phyloP scores from a whole-genome alignment of 2,113 vertebrate species.

The Callionymus lyra region DNA sequence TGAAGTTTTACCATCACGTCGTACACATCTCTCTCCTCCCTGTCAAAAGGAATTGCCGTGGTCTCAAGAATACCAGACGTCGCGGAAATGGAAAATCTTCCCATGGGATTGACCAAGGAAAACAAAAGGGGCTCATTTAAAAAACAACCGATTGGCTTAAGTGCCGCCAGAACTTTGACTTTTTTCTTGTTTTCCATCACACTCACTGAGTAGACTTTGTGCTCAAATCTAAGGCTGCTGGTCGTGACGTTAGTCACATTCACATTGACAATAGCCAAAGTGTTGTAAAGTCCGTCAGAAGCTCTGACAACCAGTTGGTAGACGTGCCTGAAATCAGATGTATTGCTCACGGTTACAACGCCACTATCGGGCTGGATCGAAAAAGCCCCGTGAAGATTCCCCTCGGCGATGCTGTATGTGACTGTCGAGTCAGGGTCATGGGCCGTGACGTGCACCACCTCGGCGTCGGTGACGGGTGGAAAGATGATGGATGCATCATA shows the following conservation, averaged over 20 bases:
- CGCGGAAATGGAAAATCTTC: slow-evolving; percentile 70
- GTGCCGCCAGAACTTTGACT: slow-evolving; percentile 64
- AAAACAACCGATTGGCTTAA: slow-evolving; percentile 72
- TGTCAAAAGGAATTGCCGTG: slow-evolving; percentile 77
- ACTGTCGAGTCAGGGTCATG: slow-evolving; percentile 80
- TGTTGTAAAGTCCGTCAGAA: slow-evolving; percentile 78
- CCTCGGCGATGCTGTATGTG: slow-evolving; percentile 75
- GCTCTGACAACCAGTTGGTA: slow-evolving; percentile 73
- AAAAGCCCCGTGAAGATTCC: slow-evolving; percentile 72
- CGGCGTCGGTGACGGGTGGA: slow-evolving; percentile 73
- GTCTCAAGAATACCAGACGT: slow-evolving; percentile 85
- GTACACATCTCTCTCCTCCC: slow-evolving; percentile 73
- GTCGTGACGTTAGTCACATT: slow-evolving; percentile 62
- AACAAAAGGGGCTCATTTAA: slow-evolving; percentile 83
- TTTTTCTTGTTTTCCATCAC: slow-evolving; percentile 74
- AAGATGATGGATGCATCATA: slow-evolving; percentile 68
- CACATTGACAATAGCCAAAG: slow-evolving; percentile 69
- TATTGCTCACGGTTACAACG: slow-evolving; percentile 69
- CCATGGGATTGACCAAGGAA: slow-evolving; percentile 73
- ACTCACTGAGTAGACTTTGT: slow-evolving; percentile 55
- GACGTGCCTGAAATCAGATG: slow-evolving; percentile 53
- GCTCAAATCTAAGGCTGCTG: slow-evolving; percentile 72
- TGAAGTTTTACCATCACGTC: slow-evolving; percentile 78
- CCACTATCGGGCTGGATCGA: slow-evolving; percentile 72
- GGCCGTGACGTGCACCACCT: slow-evolving; percentile 72